These are phyloP conservation scores for Sebastes glaucus DNA, from an alignment of 2,797 vertebrate species.

Conservation along the genomic window DNA sequence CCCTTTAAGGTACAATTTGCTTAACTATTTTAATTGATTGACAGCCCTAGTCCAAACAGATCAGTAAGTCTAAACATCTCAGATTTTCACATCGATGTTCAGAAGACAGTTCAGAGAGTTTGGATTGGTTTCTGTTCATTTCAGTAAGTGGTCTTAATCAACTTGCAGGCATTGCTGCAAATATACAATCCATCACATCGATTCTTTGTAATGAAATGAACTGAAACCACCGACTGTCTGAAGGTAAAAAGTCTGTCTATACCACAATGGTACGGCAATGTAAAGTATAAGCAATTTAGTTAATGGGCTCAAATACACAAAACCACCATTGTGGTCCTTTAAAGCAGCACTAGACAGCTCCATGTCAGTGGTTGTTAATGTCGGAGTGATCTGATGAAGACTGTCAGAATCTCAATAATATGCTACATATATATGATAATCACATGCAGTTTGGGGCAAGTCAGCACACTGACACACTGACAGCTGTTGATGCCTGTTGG, in stretches of 20 bases:
- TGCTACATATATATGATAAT: too few species aligned
- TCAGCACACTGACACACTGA: too few species aligned
- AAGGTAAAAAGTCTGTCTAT: background rate
- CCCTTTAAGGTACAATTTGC: too few species aligned
- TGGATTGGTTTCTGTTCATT: background rate
- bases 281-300: background rate
- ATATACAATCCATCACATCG: background rate
- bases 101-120: too few species aligned
- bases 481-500: too few species aligned
- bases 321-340: background rate
- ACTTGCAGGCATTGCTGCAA: background rate
- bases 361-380: background rate
- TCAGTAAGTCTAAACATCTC: too few species aligned
- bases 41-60: too few species aligned
- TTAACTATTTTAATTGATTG: too few species aligned
- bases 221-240: background rate
- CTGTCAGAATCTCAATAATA: background rate
- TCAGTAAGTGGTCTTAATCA: background rate
- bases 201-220: background rate
- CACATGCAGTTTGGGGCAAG: too few species aligned
- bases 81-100: too few species aligned
- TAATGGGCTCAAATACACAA: background rate
- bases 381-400: background rate
- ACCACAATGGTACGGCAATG: background rate
- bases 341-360: background rate